These are phyloP conservation scores for Pseudoips prasinana DNA, from an alignment of 2,888 invertebrate species.

Conservation along the genomic window DNA sequence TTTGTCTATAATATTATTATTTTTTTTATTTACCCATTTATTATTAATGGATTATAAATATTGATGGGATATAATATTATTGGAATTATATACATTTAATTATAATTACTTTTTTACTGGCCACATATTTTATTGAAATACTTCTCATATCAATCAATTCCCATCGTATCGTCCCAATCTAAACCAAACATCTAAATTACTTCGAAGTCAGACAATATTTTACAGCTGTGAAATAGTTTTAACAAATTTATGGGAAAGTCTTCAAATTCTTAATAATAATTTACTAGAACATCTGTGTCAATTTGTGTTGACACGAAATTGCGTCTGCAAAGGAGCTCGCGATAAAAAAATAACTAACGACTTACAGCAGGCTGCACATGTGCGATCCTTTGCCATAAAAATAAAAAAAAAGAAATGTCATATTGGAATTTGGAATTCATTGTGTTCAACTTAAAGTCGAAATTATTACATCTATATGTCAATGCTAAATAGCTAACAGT, in stretches of 20 bases:
- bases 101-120: too few relatives aligned
- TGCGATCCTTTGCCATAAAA: constrained; percentile 59
- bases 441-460: constrained; percentile 23
- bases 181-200: too few relatives aligned
- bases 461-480: constrained; percentile 22
- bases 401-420: constrained; percentile 31
- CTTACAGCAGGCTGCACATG: constrained; percentile 61
- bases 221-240: too few relatives aligned
- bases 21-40: too few relatives aligned
- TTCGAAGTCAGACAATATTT: too few relatives aligned
- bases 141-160: too few relatives aligned
- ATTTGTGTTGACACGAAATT: constrained; percentile 68
- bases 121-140: too few relatives aligned
- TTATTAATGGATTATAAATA: too few relatives aligned
- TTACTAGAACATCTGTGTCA: constrained; percentile 64
- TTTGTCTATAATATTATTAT: too few relatives aligned
- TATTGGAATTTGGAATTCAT: constrained; percentile 23
- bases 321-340: constrained; percentile 49
- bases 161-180: too few relatives aligned
- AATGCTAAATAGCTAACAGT: constrained; percentile 45
- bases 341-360: constrained; percentile 66
- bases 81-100: too few relatives aligned
- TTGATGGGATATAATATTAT: too few relatives aligned
- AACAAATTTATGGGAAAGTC: constrained; percentile 2
- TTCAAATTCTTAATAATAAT: constrained; percentile 43